Evolutionary conservation across 2,888 invertebrate genomes (phyloP).

Genomic region (Phasia obesa): DNA sequence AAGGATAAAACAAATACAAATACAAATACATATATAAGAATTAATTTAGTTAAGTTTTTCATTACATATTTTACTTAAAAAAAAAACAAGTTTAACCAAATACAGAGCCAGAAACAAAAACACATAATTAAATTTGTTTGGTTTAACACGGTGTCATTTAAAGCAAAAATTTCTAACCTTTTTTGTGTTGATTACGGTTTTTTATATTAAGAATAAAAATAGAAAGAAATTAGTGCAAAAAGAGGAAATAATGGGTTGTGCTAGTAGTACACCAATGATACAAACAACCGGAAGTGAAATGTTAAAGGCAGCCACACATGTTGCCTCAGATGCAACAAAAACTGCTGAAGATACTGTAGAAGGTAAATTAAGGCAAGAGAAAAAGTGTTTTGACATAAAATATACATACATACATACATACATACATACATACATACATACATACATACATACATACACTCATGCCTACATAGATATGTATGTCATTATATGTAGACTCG

Average conservation of each 20-base stretch:
- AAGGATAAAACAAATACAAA: not conserved
- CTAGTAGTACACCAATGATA: constrained; percentile 80
- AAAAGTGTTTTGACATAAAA: not conserved
- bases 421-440: no score
- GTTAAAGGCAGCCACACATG: constrained; percentile 79
- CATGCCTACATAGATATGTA: not conserved
- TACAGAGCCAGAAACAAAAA: no score
- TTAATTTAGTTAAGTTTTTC: no score
- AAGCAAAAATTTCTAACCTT: not conserved
- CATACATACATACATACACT: not conserved
- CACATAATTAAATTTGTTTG: no score
- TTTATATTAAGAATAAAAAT: constrained; percentile 4
- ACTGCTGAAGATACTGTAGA: constrained; percentile 77
- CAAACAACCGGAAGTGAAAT: constrained; percentile 80
- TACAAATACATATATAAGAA: constrained; percentile 8
- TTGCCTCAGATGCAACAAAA: constrained; percentile 76
- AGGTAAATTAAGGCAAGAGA: constrained; percentile 73
- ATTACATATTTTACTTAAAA: not conserved
- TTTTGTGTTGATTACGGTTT: not conserved
- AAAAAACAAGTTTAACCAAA: no score
- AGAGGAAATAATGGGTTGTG: constrained; percentile 77
- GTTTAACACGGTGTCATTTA: not conserved
- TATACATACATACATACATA: no score
- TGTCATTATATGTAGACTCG: not conserved
- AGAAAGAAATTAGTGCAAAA: constrained; percentile 18